Evolutionary conservation across 2,888 invertebrate species (phyloP), one percentile per base, ranked within the genome.

Genomic region (Agriopis leucophaearia): DNA sequence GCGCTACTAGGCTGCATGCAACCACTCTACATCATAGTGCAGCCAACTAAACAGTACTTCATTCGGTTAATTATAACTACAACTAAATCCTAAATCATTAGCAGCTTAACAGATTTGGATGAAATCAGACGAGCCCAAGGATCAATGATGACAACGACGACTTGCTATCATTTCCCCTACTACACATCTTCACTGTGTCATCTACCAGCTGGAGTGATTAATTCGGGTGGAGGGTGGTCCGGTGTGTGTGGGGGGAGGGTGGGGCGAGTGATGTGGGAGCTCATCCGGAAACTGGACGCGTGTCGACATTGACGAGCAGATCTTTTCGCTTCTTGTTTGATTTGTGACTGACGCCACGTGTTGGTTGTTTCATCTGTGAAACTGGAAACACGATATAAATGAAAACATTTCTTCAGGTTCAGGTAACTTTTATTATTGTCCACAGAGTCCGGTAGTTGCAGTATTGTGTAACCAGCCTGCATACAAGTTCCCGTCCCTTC

Each of bases 201-300:
- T 45, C 50, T 15, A 45, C 35, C 64, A 61, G 68, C 47, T 72
- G 73, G 63, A 73, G 69, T 76, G 74, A 75, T 75, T 75, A 78
- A 77, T 77, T 65, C 63, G 65, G 57, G 70, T 57, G 60, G 58
- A 62, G 66, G 55, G 64, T 57, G 57, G 55, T 58, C 64, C 51
- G 60, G 61, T 45, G 63, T 40, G 45, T n/a, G 45, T 6, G 45
- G 10, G 16, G 47, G 72, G 57, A 59, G 59, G 13, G 42, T 62
- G 69, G 63, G 64, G 60, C 69, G 52, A 56, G 63, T 55, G 64
- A 50, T 48, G 71, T 66, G 65, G 58, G 66, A 69, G 72, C 70
- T 78, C 72, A 56, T 60, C 72, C 69, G 73, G 72, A 74, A 73
- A 72, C 71, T 66, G 48, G 71, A 66, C 65, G 71, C 74, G 68